phyloP scores from a whole-genome alignment of 2,113 vertebrate species.

The Dunckerocampus dactyliophorus region DNA sequence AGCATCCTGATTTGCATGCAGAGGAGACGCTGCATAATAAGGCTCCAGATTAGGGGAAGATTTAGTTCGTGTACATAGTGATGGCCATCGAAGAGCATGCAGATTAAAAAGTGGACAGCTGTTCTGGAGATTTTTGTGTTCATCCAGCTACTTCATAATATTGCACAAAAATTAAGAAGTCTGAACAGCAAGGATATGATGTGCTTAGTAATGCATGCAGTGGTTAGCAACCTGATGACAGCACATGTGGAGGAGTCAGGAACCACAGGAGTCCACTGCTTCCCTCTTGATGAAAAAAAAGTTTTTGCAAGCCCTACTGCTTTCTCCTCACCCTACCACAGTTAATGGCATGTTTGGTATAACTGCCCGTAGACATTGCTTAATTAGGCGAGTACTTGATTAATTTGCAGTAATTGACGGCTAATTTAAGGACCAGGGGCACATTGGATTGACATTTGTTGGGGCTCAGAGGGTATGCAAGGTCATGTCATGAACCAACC shows the following conservation, averaged over 20 bases:
- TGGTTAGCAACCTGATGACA: conserved; percentile 50
- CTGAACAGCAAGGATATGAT: neutral
- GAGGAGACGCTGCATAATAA: conserved; percentile 81
- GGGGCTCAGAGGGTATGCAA: conserved; percentile 75
- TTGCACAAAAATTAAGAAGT: neutral
- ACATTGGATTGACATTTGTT: conserved; percentile 92
- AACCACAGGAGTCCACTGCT: conserved; percentile 33
- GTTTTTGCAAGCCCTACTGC: conserved; percentile 83
- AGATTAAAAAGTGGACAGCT: conserved; percentile 91
- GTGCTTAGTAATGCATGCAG: neutral
- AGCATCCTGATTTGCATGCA: conserved; percentile 84
- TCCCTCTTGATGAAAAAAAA: conserved; percentile 65
- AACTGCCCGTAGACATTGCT: conserved; percentile 93
- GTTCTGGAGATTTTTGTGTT: conserved; percentile 61
- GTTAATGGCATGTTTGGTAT: conserved; percentile 79
- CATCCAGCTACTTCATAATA: neutral
- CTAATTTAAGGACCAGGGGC: conserved; percentile 91
- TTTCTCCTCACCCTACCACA: conserved; percentile 91
- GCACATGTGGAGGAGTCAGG: conserved; percentile 55
- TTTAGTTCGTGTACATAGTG: conserved; percentile 85
- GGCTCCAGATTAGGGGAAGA: conserved; percentile 84
- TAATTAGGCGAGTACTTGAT: conserved; percentile 99
- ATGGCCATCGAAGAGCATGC: conserved; percentile 82
- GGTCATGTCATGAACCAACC: conserved; percentile 64
- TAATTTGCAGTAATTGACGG: conserved; percentile 99